Percentiles rank a stretch among this genome's conserved stretches.
These are phyloP conservation scores for Osmerus eperlanus DNA, from an alignment of 2,113 vertebrate species.

Conservation along the genomic window DNA sequence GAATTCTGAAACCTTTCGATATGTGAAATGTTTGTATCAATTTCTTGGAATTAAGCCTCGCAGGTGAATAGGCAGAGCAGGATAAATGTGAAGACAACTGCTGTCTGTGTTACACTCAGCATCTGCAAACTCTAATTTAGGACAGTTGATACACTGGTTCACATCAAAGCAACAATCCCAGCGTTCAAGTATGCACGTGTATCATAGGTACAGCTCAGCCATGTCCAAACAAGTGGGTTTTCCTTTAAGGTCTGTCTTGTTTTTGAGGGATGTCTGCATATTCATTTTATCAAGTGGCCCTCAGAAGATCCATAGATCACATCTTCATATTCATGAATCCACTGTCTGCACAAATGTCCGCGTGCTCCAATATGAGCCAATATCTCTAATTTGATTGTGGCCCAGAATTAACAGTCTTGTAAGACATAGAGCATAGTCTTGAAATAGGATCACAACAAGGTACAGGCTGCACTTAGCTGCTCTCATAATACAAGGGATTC, in stretches of 20 bases:
- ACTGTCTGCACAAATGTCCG: constrained; percentile 11
- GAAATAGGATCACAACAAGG: too few species aligned
- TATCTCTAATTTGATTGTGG: not conserved
- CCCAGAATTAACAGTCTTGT: too few species aligned
- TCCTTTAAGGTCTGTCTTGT: constrained; percentile 25
- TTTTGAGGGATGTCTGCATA: constrained; percentile 31
- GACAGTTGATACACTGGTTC: not conserved
- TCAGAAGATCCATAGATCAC: constrained; percentile 19
- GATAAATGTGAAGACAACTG: not conserved
- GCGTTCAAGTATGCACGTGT: constrained; percentile 15
- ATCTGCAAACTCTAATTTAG: not conserved
- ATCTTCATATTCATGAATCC: constrained; percentile 9
- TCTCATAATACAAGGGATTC: too few species aligned
- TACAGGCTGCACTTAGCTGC: too few species aligned
- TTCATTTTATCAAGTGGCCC: constrained; percentile 34
- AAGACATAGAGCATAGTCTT: too few species aligned
- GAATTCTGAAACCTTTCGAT: not conserved
- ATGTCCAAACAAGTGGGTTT: constrained; percentile 9
- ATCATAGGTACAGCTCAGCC: constrained; percentile 1
- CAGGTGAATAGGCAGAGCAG: not conserved
- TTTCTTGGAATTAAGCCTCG: not conserved
- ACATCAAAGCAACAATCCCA: constrained; percentile 4
- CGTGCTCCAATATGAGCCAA: not conserved
- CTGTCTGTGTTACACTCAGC: constrained; percentile 4
- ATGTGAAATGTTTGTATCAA: not conserved